A percentile compares a stretch with the other conserved stretches of the same genome.
These are phyloP conservation scores for Crotalus helleri DNA, from an alignment of 2,113 vertebrate genomes.

Conservation along the genomic window DNA sequence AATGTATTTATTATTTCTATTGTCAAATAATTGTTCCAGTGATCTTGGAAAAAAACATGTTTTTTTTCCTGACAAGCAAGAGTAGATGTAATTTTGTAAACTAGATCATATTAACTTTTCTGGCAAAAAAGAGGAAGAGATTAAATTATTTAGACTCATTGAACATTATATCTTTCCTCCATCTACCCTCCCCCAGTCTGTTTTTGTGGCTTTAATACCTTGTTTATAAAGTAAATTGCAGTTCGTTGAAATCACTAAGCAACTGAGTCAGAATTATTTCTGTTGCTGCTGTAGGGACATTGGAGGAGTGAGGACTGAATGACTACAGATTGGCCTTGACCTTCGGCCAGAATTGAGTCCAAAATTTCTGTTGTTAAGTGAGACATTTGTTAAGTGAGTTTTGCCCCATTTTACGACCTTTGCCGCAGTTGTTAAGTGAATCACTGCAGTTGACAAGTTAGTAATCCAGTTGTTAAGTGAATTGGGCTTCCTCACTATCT, in stretches of 20 bases:
- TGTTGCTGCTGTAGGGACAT: background rate
- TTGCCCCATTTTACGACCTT: no score
- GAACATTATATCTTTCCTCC: background rate
- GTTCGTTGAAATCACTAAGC: background rate
- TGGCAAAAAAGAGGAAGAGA: background rate
- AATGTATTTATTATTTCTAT: background rate
- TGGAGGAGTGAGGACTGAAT: background rate
- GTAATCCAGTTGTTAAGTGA: no score
- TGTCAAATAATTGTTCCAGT: background rate
- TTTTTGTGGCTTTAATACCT: background rate
- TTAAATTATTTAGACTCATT: background rate
- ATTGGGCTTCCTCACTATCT: no score
- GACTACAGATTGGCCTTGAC: background rate
- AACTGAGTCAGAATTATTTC: background rate
- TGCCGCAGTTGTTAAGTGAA: no score
- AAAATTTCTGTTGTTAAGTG: no score
- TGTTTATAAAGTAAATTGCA: background rate
- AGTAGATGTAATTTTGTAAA: background rate
- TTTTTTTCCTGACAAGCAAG: no score
- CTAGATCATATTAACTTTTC: background rate
- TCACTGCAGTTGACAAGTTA: no score
- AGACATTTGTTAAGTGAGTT: no score
- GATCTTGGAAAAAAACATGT: constrained; percentile 27
- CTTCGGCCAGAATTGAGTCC: no score
- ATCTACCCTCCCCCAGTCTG: background rate